A percentile compares a stretch with the other conserved stretches of the same genome.
These are phyloP conservation scores for Meles meles DNA, from an alignment of 2,113 vertebrate species.

Conservation along the genomic window DNA sequence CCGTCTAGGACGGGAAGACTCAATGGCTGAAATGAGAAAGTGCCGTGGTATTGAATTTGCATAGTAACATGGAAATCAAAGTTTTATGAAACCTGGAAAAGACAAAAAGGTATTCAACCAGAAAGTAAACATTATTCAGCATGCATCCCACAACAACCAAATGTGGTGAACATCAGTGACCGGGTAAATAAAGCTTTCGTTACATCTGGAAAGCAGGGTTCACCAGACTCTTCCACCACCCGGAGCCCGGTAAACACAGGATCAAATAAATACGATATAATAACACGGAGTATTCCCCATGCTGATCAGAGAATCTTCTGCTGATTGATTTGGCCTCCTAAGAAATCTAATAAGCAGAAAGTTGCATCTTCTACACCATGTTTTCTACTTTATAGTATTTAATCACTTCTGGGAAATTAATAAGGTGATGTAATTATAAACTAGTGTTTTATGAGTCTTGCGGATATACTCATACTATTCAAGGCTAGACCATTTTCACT, in stretches of 20 bases:
- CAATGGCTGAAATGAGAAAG: not conserved
- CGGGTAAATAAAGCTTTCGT: not conserved
- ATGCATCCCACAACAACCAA: not conserved
- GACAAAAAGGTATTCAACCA: not conserved
- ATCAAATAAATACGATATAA: not conserved
- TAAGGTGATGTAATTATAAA: not conserved
- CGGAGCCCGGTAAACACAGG: not conserved
- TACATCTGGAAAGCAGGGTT: not conserved
- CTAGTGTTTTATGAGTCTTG: not conserved
- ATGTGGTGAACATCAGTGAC: not conserved
- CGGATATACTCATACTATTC: not conserved
- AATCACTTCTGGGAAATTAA: not conserved
- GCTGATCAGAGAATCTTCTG: slow-evolving; percentile 2
- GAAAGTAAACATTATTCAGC: not conserved
- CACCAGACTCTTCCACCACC: not conserved
- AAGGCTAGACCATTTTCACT: not conserved
- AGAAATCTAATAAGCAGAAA: not conserved
- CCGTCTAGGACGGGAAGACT: not conserved
- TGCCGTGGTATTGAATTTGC: not conserved
- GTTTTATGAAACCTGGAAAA: not conserved
- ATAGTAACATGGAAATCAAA: not conserved
- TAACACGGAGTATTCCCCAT: not conserved
- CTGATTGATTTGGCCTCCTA: not conserved
- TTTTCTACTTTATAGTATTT: not conserved
- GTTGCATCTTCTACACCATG: not conserved